Conservation (phyloP, 2,888 invertebrate species). For the Nipponacmea schrenckii region DNA sequence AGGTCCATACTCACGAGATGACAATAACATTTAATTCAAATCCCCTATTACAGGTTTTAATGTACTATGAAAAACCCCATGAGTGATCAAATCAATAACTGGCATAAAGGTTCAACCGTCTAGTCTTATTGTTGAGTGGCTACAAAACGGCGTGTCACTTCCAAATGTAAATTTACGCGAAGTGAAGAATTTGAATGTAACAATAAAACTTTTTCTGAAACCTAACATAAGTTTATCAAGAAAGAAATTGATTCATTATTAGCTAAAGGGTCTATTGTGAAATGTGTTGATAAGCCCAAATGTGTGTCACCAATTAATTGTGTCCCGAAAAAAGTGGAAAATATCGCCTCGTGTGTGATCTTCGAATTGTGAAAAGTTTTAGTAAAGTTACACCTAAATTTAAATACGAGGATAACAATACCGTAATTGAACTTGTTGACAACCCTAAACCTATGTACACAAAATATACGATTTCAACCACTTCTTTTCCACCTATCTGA, state of each 20-base stretch:
- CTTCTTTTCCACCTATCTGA: no score
- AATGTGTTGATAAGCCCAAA: conserved; percentile 12
- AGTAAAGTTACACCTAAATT: conserved; percentile 12
- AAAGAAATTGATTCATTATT: conserved; percentile 15
- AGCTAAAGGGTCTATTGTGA: conserved; percentile 16
- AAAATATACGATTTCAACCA: no score
- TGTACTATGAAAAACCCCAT: no score
- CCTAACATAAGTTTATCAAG: not conserved
- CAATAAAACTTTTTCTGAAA: conserved; percentile 4
- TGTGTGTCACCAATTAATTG: conserved; percentile 22
- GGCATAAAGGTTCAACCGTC: no score
- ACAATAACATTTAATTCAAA: no score
- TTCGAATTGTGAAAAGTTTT: conserved; percentile 16
- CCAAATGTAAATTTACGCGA: no score
- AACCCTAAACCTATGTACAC: no score
- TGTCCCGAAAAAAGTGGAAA: conserved; percentile 14
- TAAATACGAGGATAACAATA: conserved; percentile 23
- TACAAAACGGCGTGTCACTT: no score
- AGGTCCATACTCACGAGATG: no score
- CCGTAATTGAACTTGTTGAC: conserved; percentile 12
- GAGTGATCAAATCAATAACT: no score
- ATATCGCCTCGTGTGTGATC: conserved; percentile 20
- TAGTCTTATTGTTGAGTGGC: no score
- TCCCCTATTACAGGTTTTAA: no score
- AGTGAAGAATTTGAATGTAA: conserved; percentile 8